Evolutionary conservation across 2,888 invertebrate species (phyloP), one percentile per base, ranked within the genome.

Genomic region (Cantharis lateralis): DNA sequence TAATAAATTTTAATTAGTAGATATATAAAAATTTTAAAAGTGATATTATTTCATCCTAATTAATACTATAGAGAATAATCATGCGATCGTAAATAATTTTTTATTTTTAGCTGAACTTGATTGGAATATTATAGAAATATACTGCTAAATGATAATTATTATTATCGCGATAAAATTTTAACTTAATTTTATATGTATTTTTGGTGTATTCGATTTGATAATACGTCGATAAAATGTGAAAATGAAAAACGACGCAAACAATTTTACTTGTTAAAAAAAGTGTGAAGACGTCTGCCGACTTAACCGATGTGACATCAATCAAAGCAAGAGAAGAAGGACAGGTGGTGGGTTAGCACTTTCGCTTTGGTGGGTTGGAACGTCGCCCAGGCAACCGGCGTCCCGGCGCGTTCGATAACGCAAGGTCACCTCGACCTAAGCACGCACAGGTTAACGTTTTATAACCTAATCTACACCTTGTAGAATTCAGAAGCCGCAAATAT

Each of bases 331-430:
- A 77, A 78, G 78, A 77, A 79, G 75, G 77, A 77, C 79, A 81
- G 82, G 81, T 82, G 82, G 81, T 81, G 80, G 83, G 80, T 83
- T 82, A 82, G 79, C 81, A 80, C 79, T 79, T 81, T 75, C 68
- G 82, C 75, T 81, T 82, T 83, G 80, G 81, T 79, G 79, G 80
- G 82, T 79, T 73, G 80, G 77, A 76, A 78, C 82, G 81, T 81
- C 82, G 79, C 74, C 82, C 78, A 79, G 78, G 82, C 79, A 81
- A 82, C 81, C 80, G 79, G 79, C 78, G 80, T 81, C 81, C 80
- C 81, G 81, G 80, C 77, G 78, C 81, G 82, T 81, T 82, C 82
- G 81, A 81, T 81, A 81, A 62, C 71, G 69, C 79, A 82, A 82
- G 82, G 82, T 81, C 82, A 82, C 82, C 80, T 69, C 77, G 72